Base-by-base conservation (phyloP, 2,888 invertebrate species). In the Neria commutata region DNA sequence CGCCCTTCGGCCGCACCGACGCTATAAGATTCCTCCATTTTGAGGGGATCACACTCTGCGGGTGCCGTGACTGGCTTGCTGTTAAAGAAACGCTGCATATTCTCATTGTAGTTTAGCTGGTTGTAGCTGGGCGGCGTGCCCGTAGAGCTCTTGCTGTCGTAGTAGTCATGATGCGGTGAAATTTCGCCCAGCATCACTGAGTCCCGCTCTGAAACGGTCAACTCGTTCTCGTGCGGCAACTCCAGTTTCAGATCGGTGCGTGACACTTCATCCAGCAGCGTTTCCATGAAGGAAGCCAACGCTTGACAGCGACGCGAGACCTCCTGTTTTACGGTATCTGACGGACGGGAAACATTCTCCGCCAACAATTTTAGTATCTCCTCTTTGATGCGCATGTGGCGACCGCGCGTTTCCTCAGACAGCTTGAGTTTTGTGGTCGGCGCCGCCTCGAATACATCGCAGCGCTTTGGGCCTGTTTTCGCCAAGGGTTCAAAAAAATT, bases 91-190 rank as follows among this genome's bases (percentile, higher is more conserved):
- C 88, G 84, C 74, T 89, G 87, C 62, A 92, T 83, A 72, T 91
- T 95, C 71, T 93, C 92, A 70, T 91, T 91, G 76, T 91, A 94
- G 80, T 93, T 95, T 6, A 94, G 84, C 75, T 92, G 92, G 72
- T 88, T 91, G 83, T 94, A 94, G 74, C 91, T 93, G 6, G 91
- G 88, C 0, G 89, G 90, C 0, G 92, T 91, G 72, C 89, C 91
- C 0, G 88, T 88, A 24, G 91, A 91, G 11, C 91, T 89, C 79
- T 91, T 91, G 80, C 91, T 89, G 70, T 91, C 91, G 70, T 85
- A 88, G 76, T 88, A 88, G 55, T 92, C 92, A 71, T 91, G 91
- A 77, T 92, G 91, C 0, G 92, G 92, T 1, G 92, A 93, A 68
- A 93, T 91, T 73, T 90, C 91, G 5, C 92, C 92, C 11, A 93